Percentiles rank a stretch among this genome's conserved stretches.
Evolutionary conservation across 1,140 invertebrate species (phyloP).

Genomic region (Cyclargus thomasi): DNA sequence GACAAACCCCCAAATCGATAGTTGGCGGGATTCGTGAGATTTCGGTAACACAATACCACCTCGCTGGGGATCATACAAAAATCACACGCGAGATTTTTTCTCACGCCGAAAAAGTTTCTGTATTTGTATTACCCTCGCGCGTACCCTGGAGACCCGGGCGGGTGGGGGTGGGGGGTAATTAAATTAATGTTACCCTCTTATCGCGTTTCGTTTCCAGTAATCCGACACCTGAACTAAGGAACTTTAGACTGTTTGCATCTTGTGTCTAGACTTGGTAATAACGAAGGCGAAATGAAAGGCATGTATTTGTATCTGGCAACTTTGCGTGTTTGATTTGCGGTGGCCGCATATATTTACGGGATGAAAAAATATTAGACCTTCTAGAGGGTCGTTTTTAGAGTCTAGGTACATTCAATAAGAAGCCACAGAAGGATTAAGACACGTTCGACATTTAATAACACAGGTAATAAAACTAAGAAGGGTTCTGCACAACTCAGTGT

Average conservation of each 20-base stretch:
- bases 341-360: no score
- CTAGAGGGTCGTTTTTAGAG: no score
- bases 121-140: constrained; percentile 62
- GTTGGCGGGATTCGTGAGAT: constrained; percentile 31
- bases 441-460: no score
- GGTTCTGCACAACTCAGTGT: no score
- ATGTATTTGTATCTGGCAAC: no score
- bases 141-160: constrained; percentile 47
- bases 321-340: no score
- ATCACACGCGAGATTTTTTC: constrained; percentile 70
- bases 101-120: constrained; percentile 68
- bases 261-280: not conserved
- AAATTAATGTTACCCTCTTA: constrained; percentile 73
- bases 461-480: no score
- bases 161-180: constrained; percentile 50
- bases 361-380: no score
- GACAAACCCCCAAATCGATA: not conserved
- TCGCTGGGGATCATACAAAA: constrained; percentile 57
- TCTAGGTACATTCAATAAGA: no score
- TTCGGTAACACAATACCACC: constrained; percentile 53
- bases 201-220: constrained; percentile 59
- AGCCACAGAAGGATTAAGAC: no score
- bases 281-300: not conserved
- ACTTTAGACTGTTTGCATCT: constrained; percentile 31
- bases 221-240: constrained; percentile 61